Percentiles rank a stretch among this genome's conserved stretches.
phyloP scores from a whole-genome alignment of 2,888 invertebrate genomes.

The Smittia sp. region DNA sequence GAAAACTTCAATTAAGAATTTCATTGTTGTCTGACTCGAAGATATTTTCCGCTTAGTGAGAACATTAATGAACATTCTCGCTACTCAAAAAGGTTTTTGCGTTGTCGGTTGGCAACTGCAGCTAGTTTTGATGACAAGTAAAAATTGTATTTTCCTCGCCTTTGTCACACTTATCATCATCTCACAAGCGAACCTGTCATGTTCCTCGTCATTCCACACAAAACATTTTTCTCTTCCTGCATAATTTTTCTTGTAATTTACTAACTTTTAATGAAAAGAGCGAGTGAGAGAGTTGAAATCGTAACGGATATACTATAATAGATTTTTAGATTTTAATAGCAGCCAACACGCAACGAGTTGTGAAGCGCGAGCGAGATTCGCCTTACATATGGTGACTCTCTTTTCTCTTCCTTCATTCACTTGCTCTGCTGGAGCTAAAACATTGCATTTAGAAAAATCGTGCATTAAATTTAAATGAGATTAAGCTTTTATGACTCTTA shows the following conservation, averaged over 20 bases:
- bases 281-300: slow-evolving; percentile 8
- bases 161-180: not conserved
- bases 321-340: slow-evolving; percentile 36
- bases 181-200: slow-evolving; percentile 7
- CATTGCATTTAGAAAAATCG: not conserved
- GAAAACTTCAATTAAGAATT: too few relatives aligned
- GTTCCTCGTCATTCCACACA: slow-evolving; percentile 17
- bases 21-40: too few relatives aligned
- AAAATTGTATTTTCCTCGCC: not conserved
- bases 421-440: not conserved
- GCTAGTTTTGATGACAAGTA: too few relatives aligned
- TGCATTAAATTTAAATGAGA: not conserved
- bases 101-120: too few relatives aligned
- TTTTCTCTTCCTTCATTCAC: not conserved
- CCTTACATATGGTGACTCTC: slow-evolving; percentile 20
- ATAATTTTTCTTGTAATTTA: not conserved
- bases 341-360: slow-evolving; percentile 9
- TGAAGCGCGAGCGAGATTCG: slow-evolving; percentile 4
- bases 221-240: slow-evolving; percentile 9
- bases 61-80: too few relatives aligned
- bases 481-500: not conserved
- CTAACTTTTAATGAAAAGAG: not conserved
- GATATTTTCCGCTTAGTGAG: too few relatives aligned
- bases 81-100: too few relatives aligned
- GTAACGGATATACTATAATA: slow-evolving; percentile 41